Conservation (phyloP, 2,797 vertebrate genomes). For the Sphenopsis melanotis region DNA sequence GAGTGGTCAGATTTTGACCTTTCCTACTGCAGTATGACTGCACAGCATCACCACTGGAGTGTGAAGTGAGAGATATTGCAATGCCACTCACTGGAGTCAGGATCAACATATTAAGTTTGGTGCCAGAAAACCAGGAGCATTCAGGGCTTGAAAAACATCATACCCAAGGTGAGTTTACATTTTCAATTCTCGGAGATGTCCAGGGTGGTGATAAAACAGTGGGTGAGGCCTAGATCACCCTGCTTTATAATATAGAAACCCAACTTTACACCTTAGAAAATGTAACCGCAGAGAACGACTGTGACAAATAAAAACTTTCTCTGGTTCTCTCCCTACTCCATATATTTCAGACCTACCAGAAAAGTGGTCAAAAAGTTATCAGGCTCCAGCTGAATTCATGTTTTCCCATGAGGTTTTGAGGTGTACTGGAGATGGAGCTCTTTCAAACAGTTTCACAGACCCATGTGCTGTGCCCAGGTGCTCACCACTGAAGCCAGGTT, state of each 20-base stretch:
- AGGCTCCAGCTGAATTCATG: neutral
- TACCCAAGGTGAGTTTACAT: neutral
- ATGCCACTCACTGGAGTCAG: neutral
- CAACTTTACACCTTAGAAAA: neutral
- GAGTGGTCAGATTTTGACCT: neutral
- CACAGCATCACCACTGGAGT: neutral
- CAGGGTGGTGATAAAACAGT: neutral
- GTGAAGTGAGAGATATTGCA: neutral
- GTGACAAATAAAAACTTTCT: neutral
- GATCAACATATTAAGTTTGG: neutral
- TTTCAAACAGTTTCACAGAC: accelerated
- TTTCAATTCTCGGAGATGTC: neutral
- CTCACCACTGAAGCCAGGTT: neutral
- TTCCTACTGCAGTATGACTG: accelerated
- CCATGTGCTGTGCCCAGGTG: neutral
- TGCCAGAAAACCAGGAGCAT: neutral
- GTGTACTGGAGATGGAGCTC: neutral
- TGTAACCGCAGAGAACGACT: accelerated
- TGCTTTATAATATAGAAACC: neutral
- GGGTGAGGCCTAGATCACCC: neutral
- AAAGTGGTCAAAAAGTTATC: neutral
- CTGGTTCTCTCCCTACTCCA: accelerated
- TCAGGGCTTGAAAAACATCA: neutral
- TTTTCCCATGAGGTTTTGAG: neutral
- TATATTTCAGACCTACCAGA: neutral